phyloP scores from a whole-genome alignment of 2,888 invertebrate genomes.

The Dryocosmus kuriphilus region DNA sequence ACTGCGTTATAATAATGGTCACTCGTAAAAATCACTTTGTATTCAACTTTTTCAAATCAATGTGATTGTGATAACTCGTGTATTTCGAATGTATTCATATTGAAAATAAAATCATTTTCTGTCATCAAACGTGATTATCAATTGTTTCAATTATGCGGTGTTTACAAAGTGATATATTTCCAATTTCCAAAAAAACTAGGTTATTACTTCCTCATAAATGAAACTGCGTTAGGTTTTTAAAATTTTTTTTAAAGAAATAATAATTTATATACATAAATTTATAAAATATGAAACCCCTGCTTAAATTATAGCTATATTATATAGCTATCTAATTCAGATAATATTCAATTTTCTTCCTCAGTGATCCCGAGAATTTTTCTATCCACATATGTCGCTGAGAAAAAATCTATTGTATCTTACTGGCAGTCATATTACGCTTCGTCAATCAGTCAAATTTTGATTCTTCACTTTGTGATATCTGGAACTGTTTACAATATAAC shows the following conservation, averaged over 20 bases:
- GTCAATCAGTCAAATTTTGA: conserved; percentile 66
- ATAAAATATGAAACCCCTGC: background rate
- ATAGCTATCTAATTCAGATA: conserved; percentile 37
- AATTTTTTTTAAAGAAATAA: background rate
- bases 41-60: conserved; percentile 54
- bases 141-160: conserved; percentile 9
- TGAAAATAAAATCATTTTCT: background rate
- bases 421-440: conserved; percentile 69
- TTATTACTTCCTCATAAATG: background rate
- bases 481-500: conserved; percentile 24
- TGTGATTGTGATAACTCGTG: conserved; percentile 16
- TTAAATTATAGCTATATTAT: conserved; percentile 6
- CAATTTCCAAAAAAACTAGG: background rate
- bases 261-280: background rate
- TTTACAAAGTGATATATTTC: background rate
- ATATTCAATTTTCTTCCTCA: background rate
- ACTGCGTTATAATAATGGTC: conserved; percentile 63
- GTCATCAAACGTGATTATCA: conserved; percentile 8
- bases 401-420: conserved; percentile 55
- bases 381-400: conserved; percentile 1
- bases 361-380: background rate
- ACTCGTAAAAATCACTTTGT: conserved; percentile 65
- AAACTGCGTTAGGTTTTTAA: background rate
- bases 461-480: conserved; percentile 54
- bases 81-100: conserved; percentile 15